Evolutionary conservation across 2,888 invertebrate genomes (phyloP), one percentile per base, ranked within the genome.

Genomic region (Xylota sylvarum): DNA sequence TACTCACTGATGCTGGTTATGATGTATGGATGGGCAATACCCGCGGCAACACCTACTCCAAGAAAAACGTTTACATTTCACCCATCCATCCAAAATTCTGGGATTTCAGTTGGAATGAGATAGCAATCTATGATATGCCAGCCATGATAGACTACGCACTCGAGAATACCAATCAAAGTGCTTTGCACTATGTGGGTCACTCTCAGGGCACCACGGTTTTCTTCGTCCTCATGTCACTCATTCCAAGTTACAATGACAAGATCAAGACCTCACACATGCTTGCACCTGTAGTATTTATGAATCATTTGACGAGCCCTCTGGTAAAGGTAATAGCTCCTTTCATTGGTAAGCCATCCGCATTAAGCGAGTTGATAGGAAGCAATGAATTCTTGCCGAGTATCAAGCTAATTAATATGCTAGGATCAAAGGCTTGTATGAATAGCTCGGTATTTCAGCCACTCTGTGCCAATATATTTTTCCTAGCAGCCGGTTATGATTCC

Each of bases 21-120:
- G 96, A 96, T 88, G 96, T 96, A 0, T 97, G 97, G 97, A 91
- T 97, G 91, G 96, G 96, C 0, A 97, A 97, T 90, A 94, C 94
- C 5, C 94, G 97, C 4, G 97, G 97, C 5, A 96, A 95, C 89
- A 94, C 93, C 0, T 95, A 95, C 89, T 93, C 94, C 3, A 91
- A 92, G 43, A 91, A 92, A 32, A 94, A 95, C 88, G 90, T 92
- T 27, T 92, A 90, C 19, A 91, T 93, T 7, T 90, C 91, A 73
- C 91, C 93, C 2, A 89, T 89, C 90, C 97, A 96, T 48, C 90
- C 86, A 0, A 92, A 94, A 72, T 96, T 94, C 91, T 95, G 95
- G 95, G 91, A 93, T 77, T 95, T 93, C 89, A 95, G 95, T 89
- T 96, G 94, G 94, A 95, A 96, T 89, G 95, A 97, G 90, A 95